Evolutionary conservation across 2,113 vertebrate genomes (phyloP), one percentile per base, ranked within the genome.

Genomic region (Balaenoptera acutorostrata): DNA sequence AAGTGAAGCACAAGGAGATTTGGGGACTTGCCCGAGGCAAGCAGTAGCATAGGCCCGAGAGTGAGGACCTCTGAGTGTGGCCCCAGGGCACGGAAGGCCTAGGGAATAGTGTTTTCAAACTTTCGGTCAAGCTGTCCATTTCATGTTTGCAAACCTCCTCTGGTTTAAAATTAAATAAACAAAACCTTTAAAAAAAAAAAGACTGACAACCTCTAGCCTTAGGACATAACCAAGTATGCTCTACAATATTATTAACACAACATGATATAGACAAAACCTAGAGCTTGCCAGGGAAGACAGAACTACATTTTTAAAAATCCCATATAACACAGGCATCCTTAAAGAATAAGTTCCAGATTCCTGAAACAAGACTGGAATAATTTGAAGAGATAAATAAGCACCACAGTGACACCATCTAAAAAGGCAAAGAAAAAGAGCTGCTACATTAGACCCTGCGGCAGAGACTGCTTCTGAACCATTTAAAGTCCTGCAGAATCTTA

Each of bases 161-260:
- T 85, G 29, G 33, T 87, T 96, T 80, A 74, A 75, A 96, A 88
- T 75, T 72, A 96, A 96, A 90, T 6, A 90, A 92, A 94, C 52
- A 91, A 61, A 93, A 95, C 4, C 21, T 81, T 52, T 15, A 52
- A 52, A 52, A 52, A 88, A 69, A 17, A 36, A 39, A 27, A 36
- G 46, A 46, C 55, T 8, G 18, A 69, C 64, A 72, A 61, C n/a
- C 33, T 55, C 78, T 86, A 57, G 69, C 59, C 33, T 59, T 69
- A 74, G 49, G 49, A 52, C 61, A 64, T 3, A 59, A 41, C 63
- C 52, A 63, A 25, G 49, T 59, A 69, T 31, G 68, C 33, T 31
- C 95, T 66, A 39, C 1, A 36, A 29, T 33, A 82, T 49, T 57
- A 74, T 17, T 44, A 59, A 49, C 9, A 52, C 10, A 57, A 77